Base-by-base conservation (phyloP, 2,888 invertebrate genomes). In the Myopa tessellatipennis region DNA sequence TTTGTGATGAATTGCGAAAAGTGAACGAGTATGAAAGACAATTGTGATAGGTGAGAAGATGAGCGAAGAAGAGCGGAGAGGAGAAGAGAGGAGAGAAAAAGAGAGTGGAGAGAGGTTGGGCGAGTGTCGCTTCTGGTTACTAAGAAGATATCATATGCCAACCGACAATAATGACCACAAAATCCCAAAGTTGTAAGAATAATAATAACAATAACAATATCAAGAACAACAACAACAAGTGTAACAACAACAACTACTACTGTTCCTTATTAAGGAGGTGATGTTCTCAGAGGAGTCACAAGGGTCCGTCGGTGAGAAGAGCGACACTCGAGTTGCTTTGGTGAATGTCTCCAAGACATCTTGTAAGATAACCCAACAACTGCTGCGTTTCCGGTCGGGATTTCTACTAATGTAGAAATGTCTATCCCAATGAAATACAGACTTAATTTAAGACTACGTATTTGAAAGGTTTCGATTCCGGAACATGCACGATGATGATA, bases 361-460 rank as follows among this genome's bases (percentile, higher is more conserved):
- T 52, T 4, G 18, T 65, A 52, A 36, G 65, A 65, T 52, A 74
- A 55, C 40, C 58, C 60, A 58, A 75, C 45, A 45, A 60, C 69
- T 40, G 69, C 69, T 68, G 75, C 67, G 67, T 55, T 58, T 74
- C 74, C 74, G 67, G 52, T 38, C 36, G 55, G 55, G 63, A 50
- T 52, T 65, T 52, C 34, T 14, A 16, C 58, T 10, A 26, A 4
- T 10, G 3, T n/a, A 14, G 26, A 61, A 65, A 38, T 65, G 65
- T 26, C 63, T 34, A 63, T 26, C 63, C 1, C 1, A 18, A n/a
- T 26, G 63, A 63, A 10, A 16, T 55, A 12, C 16, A 10, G 50
- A 16, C 55, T 63, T 63, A 63, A 34, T 26, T 34, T 63, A 26
- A 63, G 36, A 2, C 36, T 26, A 7, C 34, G 34, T 18, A 55